Base-by-base conservation (phyloP, 2,113 vertebrate species). In the Brachyhypopomus gauderio region DNA sequence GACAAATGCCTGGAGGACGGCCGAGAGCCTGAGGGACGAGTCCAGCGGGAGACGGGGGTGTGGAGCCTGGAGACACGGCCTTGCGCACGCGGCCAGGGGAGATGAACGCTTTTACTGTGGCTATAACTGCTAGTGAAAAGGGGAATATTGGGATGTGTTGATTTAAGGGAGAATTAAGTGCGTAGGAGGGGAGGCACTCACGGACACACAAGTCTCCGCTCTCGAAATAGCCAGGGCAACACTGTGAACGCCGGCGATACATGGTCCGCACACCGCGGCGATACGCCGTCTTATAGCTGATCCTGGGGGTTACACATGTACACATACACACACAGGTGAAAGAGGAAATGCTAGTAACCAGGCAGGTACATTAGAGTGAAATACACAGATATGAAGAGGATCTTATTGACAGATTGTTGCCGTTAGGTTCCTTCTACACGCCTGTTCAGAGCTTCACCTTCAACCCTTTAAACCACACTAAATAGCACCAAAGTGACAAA, bases 241-340 rank as follows among this genome's bases (percentile, higher is more conserved):
- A 99, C 88, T 99, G 98, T 0, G 98, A 99, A 82, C 97, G 94
- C n/a, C 97, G 94, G 5, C 97, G 92, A 89, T 99, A 99, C 97
- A 99, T 99, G 17, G 98, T 99, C 83, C 98, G 92, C 4, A 99
- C 94, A 71, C 97, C 97, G 19, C 98, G 93, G 79, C 97, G 95
- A 88, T 99, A 99, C 0, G 98, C 97, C 1, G 97, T 98, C 90
- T 99, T 99, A 89, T 99, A 99, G 90, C 97, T 99, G 93, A 98
- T 98, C 93, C 98, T 99, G 91, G 79, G 73, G 45, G 12, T 52
- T 52, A 52, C 5, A 45, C 9, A 11, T 1, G 41, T 45, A 86
- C 64, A 75, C 4, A 60, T 16, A 72, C 0, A n/a, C 0, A n/a
- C 19, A 66, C 20, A 74, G 45, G 30, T 55, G 23, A 81, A 48